phyloP scores from a whole-genome alignment of 2,113 vertebrate genomes.

The Forbesichthys agassizii region DNA sequence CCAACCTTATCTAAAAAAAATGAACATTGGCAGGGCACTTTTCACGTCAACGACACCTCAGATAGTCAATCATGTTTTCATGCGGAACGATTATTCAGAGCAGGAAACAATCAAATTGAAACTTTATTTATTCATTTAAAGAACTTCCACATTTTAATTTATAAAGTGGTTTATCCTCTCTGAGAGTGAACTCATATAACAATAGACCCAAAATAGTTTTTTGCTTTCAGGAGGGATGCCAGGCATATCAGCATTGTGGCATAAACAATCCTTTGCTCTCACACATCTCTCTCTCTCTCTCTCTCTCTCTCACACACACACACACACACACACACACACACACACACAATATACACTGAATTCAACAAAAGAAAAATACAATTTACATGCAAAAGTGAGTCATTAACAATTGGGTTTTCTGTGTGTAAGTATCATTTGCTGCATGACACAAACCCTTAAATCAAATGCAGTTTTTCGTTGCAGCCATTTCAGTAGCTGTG shows the following conservation, averaged over 20 bases:
- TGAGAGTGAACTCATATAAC: conserved; percentile 41
- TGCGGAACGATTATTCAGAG: conserved; percentile 50
- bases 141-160: conserved; percentile 26
- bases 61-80: conserved; percentile 52
- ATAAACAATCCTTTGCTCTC: background rate
- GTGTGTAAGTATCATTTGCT: too few relatives aligned
- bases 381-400: too few relatives aligned
- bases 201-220: conserved; percentile 42
- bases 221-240: conserved; percentile 38
- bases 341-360: background rate
- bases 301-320: background rate
- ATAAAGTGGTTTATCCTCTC: conserved; percentile 4
- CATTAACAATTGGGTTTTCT: too few relatives aligned
- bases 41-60: conserved; percentile 40
- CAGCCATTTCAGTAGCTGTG: too few relatives aligned
- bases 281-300: too few relatives aligned
- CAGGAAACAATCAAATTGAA: conserved; percentile 32
- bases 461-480: too few relatives aligned
- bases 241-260: conserved; percentile 36
- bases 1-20: conserved; percentile 41
- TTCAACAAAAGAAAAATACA: too few relatives aligned
- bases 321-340: conserved; percentile 1
- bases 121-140: too few relatives aligned
- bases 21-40: conserved; percentile 33
- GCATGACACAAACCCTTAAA: too few relatives aligned